Percentiles rank a stretch among this genome's conserved stretches.
Evolutionary conservation across 2,113 vertebrate species (phyloP).

Genomic region (Corydoras maculifer): DNA sequence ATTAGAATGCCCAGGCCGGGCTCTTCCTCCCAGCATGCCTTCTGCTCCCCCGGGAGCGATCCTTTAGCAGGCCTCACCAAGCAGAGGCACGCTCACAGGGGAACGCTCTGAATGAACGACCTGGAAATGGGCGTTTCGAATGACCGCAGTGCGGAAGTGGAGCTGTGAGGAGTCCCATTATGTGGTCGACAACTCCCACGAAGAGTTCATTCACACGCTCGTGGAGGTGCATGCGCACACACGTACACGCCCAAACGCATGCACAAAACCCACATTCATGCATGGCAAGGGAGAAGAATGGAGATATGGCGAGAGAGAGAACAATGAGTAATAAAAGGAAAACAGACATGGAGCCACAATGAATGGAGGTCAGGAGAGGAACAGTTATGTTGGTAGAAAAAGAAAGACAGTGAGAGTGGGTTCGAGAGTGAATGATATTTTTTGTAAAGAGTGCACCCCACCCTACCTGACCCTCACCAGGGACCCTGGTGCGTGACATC

Average conservation of each 20-base stretch:
- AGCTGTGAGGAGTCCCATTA: conserved; percentile 56
- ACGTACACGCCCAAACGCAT: conserved; percentile 5
- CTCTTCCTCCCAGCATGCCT: conserved; percentile 1
- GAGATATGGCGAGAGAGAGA: conserved; percentile 16
- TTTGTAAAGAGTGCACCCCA: conserved; percentile 56
- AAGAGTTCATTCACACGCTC: conserved; percentile 52
- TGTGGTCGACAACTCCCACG: conserved; percentile 42
- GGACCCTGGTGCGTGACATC: conserved; percentile 58
- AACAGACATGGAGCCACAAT: conserved; percentile 12
- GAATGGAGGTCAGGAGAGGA: conserved; percentile 17
- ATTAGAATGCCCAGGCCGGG: neutral
- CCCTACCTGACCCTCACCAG: conserved; percentile 47
- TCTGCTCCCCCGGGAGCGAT: conserved; percentile 54
- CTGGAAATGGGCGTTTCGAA: conserved; percentile 65
- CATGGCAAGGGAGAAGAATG: conserved; percentile 10
- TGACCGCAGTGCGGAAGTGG: conserved; percentile 58
- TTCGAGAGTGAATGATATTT: conserved; percentile 20
- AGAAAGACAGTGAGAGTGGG: conserved; percentile 40
- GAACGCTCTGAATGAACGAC: conserved; percentile 61
- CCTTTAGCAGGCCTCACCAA: conserved; percentile 57
- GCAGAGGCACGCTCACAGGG: conserved; percentile 53
- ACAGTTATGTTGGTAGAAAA: conserved; percentile 20
- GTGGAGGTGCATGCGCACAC: conserved; percentile 55
- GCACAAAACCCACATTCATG: conserved; percentile 14
- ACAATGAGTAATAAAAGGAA: conserved; percentile 28